Evolutionary conservation across 2,113 vertebrate genomes (phyloP).

Genomic region (Regulus satrapa): DNA sequence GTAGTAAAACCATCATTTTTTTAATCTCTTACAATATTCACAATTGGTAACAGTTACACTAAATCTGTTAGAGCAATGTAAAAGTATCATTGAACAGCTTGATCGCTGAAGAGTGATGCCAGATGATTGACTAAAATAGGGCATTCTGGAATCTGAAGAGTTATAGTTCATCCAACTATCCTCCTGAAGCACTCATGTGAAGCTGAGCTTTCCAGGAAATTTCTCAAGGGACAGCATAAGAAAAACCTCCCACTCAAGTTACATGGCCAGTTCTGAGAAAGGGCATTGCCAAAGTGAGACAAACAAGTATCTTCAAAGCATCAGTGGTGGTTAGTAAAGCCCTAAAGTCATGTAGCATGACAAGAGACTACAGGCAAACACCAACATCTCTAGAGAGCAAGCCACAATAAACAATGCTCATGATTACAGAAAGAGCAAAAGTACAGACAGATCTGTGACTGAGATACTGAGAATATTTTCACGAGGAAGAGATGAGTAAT

Average conservation of each 20-base stretch:
- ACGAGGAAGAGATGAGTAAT: not conserved
- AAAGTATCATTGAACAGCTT: not conserved
- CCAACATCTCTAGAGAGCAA: not conserved
- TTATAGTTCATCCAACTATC: not conserved
- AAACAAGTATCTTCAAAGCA: not conserved
- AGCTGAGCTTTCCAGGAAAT: conserved; percentile 34
- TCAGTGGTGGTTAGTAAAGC: not conserved
- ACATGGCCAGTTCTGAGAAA: not conserved
- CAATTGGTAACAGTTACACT: not conserved
- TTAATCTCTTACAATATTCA: not conserved
- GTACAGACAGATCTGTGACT: not conserved
- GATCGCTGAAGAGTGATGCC: not conserved
- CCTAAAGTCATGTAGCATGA: not conserved
- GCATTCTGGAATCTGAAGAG: not conserved
- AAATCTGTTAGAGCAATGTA: not conserved
- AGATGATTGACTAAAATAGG: not conserved
- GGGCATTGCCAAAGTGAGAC: not conserved
- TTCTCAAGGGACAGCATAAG: not conserved
- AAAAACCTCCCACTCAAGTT: not conserved
- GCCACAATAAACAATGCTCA: not conserved
- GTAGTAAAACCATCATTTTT: not conserved
- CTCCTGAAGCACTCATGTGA: not conserved
- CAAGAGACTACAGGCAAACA: not conserved
- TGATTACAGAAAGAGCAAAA: not conserved
- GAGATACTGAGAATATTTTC: not conserved